These are phyloP conservation scores for Brachionus angularis DNA, from an alignment of 1,140 invertebrate species.

Conservation along the genomic window DNA sequence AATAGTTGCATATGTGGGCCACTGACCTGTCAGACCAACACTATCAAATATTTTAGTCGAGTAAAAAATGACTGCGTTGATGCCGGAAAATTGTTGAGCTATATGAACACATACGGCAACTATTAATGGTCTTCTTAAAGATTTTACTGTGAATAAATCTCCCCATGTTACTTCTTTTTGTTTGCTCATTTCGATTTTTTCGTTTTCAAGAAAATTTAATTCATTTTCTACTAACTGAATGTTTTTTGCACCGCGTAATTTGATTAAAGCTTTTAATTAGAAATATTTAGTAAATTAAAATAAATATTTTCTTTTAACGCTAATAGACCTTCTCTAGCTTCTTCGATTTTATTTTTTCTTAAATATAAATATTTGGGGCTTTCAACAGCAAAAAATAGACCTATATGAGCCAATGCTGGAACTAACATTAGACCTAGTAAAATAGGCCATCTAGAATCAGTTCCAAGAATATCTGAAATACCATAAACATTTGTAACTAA, in stretches of 20 bases:
- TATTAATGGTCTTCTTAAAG: constrained; percentile 19
- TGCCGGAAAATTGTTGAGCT: constrained; percentile 33
- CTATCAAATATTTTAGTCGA: constrained; percentile 68
- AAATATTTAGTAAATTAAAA: neutral
- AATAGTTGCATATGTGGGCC: constrained; percentile 67
- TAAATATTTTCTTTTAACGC: neutral
- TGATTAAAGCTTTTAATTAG: neutral
- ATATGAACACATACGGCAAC: constrained; percentile 5
- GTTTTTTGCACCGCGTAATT: constrained; percentile 3
- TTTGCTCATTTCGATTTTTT: neutral
- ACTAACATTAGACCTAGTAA: constrained; percentile 73
- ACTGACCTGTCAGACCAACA: constrained; percentile 62
- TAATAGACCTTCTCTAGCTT: neutral
- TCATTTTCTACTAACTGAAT: neutral
- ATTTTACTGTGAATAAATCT: neutral
- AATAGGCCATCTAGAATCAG: constrained; percentile 78
- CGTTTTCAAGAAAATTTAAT: neutral
- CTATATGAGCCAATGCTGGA: constrained; percentile 80
- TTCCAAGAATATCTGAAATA: constrained; percentile 53
- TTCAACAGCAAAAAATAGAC: constrained; percentile 64
- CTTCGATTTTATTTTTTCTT: neutral
- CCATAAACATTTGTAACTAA: constrained; percentile 68
- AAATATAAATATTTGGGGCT: constrained; percentile 66
- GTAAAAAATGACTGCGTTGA: constrained; percentile 57
- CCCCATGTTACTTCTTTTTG: constrained; percentile 12